Base-by-base conservation (phyloP, 2,113 vertebrate genomes). In the Solea solea region DNA sequence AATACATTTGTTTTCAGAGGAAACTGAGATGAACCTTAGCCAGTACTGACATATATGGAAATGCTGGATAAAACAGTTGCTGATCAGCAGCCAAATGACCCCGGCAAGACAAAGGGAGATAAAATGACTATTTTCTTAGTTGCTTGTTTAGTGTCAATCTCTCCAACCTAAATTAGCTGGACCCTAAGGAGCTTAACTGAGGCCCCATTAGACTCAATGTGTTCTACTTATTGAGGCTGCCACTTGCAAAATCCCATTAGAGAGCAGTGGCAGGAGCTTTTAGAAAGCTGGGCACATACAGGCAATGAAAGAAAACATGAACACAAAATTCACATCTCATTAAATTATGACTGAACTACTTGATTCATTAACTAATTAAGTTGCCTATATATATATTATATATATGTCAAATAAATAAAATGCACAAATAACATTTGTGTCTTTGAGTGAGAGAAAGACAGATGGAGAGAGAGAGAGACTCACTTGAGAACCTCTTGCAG, bases 401-500 rank as follows among this genome's bases (percentile, higher is more conserved):
- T 21, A 21, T 21, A 21, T 21, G 21, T 21, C 1, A 34, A 34
- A 34, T 34, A 34, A 34, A 34, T 34, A 21, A 21, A 21, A 21
- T n/a, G n/a, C n/a, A n/a, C n/a, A 34, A 34, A 34, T 34, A 21
- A 21, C 1, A 21, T 21, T 21, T 21, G 21, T 34, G 34, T 34
- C 34, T 34, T 34, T 34, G 34, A 8, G 4, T 12, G 21, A 39
- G 45, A 25, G 1, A 56, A 6, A 34, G 2, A 56, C 3, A 14
- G 8, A 56, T 3, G 51, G 50, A 50, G 7, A 11, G 9, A 59
- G 9, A 55, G 9, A 63, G 42, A 56, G n/a, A 81, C 86, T 87
- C 92, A 99, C 98, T 92, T 96, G 68, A 99, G 93, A 91, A 98
- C 98, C 64, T 98, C 96, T 71, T 95, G 95, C 41, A 99, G 91